Evolutionary conservation across 2,113 vertebrate genomes (phyloP), one percentile per base, ranked within the genome.

Genomic region (Chloroceryle aenea): DNA sequence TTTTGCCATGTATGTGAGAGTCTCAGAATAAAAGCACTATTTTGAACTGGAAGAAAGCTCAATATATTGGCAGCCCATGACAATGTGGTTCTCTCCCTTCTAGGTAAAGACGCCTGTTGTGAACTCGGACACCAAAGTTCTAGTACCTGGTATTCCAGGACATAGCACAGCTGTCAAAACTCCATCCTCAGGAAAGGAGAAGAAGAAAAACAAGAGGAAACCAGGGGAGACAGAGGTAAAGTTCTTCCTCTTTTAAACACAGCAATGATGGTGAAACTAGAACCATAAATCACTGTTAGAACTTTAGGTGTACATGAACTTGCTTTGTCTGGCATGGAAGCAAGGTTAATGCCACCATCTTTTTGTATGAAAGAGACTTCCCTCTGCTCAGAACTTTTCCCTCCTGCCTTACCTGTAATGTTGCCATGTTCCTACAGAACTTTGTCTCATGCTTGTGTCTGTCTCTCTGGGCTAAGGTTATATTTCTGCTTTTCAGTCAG

Each of bases 141-240:
- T 99, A 91, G 98, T 98, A 32, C 99, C 99, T n/a, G 99, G 99
- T n/a, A 97, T 99, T 89, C 99, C 99, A 59, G 99, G 99, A 43
- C 99, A 99, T 85, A 98, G 98, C 67, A 98, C 99, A 29, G 96
- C 98, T 16, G 63, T 99, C 34, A 98, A 98, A 93, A 95, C 97
- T 69, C 80, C 89, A 38, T 66, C 96, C 23, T 87, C 63, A 6
- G 97, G 96, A 85, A 96, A 98, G 26, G 98, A 98, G 89, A 99
- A 98, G 50, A 93, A 59, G 71, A 98, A 98, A 69, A 97, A 27
- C 85, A 98, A 99, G 97, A 99, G 99, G 97, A 99, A 99, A 97
- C 97, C 98, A 8, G 98, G 97, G 75, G 98, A 97, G 50, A 98
- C 98, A 92, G 99, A 99, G 99, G 99, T 99, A 97, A 85, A 73